A percentile compares a stretch with the other conserved stretches of the same genome.
phyloP scores from a whole-genome alignment of 2,888 invertebrate species.

The Machimus atricapillus region DNA sequence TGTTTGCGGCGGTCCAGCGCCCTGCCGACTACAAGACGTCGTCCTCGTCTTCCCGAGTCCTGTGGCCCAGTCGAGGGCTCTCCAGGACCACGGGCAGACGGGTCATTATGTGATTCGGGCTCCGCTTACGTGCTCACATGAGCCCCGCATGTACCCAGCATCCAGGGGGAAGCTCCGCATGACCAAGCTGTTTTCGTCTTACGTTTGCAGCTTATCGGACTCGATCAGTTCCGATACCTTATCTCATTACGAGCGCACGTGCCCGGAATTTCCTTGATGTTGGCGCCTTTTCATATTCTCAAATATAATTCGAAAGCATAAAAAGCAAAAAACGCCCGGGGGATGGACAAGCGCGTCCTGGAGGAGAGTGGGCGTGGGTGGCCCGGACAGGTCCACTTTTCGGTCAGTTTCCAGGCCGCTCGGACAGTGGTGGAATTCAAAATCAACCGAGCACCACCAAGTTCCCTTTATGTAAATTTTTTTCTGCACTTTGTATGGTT shows the following conservation, averaged over 20 bases:
- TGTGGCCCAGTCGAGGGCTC: background rate
- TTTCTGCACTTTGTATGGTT: conserved; percentile 14
- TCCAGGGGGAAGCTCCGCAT: background rate
- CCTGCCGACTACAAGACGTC: background rate
- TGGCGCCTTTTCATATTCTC: conserved; percentile 37
- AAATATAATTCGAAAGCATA: conserved; percentile 35
- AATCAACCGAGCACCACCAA: background rate
- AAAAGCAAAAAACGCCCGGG: conserved; percentile 17
- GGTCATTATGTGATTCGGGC: conserved; percentile 24
- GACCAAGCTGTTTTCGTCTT: conserved; percentile 30
- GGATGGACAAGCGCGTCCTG: background rate
- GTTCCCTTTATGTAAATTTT: conserved; percentile 6
- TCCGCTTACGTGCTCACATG: conserved; percentile 5
- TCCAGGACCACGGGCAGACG: conserved; percentile 15
- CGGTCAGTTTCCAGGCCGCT: background rate
- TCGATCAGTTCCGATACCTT: conserved; percentile 49
- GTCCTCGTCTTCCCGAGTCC: conserved; percentile 11
- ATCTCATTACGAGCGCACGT: conserved; percentile 49
- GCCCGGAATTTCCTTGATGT: conserved; percentile 45
- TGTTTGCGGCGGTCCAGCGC: conserved; percentile 25
- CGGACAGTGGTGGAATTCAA: conserved; percentile 24
- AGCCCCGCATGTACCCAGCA: background rate
- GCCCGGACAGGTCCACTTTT: background rate
- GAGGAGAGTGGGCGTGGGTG: background rate
- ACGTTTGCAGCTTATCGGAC: conserved; percentile 46